These are phyloP conservation scores for Phoxinus phoxinus DNA, from an alignment of 2,113 vertebrate species.

Conservation along the genomic window DNA sequence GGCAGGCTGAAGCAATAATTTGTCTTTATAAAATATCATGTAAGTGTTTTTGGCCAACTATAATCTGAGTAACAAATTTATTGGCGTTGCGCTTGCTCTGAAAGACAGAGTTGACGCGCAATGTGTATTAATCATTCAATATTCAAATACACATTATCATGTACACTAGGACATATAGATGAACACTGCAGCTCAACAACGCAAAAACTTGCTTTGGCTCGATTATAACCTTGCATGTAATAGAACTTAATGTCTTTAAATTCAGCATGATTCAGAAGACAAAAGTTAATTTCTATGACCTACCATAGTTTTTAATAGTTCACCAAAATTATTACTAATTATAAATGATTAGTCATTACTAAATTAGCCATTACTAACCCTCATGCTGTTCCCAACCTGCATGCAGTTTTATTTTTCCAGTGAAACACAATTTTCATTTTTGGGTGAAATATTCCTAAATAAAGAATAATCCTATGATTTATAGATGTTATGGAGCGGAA, in stretches of 20 bases:
- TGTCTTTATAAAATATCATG: slow-evolving; percentile 8
- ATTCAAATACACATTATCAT: not conserved
- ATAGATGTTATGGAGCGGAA: too few species aligned
- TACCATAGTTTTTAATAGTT: not conserved
- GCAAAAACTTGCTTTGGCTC: not conserved
- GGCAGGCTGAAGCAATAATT: not conserved
- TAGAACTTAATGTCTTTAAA: too few species aligned
- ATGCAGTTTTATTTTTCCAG: too few species aligned
- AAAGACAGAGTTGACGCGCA: not conserved
- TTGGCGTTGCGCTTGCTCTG: not conserved
- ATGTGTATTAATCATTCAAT: not conserved
- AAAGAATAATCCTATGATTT: too few species aligned
- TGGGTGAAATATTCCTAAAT: too few species aligned
- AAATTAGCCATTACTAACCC: too few species aligned
- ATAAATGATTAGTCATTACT: not conserved
- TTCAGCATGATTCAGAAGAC: too few species aligned
- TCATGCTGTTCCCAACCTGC: too few species aligned
- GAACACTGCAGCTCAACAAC: not conserved
- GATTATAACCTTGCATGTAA: not conserved
- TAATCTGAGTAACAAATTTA: not conserved
- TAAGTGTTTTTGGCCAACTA: not conserved
- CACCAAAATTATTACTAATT: not conserved
- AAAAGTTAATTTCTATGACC: not conserved
- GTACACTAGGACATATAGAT: not conserved
- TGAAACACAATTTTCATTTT: too few species aligned